Evolutionary conservation across 1,140 invertebrate species (phyloP), one percentile per base, ranked within the genome.

Genomic region (Gyrodactylus bullatarudis): DNA sequence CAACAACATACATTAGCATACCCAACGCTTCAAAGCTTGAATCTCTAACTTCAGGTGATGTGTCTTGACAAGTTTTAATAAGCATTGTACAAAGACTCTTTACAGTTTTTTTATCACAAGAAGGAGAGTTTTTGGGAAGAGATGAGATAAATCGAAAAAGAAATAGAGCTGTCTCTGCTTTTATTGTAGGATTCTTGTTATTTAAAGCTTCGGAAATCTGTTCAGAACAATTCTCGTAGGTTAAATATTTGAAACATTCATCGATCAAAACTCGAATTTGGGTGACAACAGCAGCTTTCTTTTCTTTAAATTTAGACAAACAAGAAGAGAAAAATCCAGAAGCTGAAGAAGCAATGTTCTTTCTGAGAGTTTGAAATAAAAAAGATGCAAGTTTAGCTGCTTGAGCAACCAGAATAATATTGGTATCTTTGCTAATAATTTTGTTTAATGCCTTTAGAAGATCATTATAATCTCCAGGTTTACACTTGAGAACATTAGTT

Each of bases 281-380:
- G 26, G 83, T 78, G 0, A 96, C 89, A 70, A 95, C 91, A 79
- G 86, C 89, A 34, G 86, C 83, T 78, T 98, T 98, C 82, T 95
- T 97, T 80, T 98, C 94, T 78, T 92, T 93, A 78, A 98, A 97
- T 82, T 96, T 96, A 77, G 95, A 91, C 8, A 97, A 79, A 23
- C 92, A 83, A 0, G 86, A 84, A 0, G 88, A 84, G 24, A 72
- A n/a, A 2, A 26, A 8, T 16, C 76, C 75, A 23, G 76, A 77
- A 0, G 90, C 87, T 82, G 94, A 93, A 0, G 86, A 84, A 19
- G 85, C 83, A 80, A 96, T 98, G 74, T 87, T 86, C 78, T 87
- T 90, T 68, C 91, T 87, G 21, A 98, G 82, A 20, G 91, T 93
- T 68, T 79, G 84, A 0, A 91, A 92, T 54, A 99, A 78, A 72